These are phyloP conservation scores for Rhopalosiphum padi DNA, from an alignment of 1,140 invertebrate species.

Conservation along the genomic window DNA sequence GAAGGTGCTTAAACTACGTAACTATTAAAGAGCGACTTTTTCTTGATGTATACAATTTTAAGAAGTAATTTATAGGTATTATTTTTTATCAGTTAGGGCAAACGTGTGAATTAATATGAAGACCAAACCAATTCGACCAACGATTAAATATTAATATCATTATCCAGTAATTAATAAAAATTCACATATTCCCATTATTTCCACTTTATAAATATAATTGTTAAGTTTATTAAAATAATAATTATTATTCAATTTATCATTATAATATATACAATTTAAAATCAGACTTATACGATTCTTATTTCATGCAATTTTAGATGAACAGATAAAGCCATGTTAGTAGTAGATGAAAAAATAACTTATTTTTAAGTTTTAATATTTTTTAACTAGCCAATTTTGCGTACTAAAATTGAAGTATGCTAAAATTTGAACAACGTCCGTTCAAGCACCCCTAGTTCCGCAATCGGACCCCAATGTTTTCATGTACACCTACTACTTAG, in stretches of 20 bases:
- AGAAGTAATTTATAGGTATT: not conserved
- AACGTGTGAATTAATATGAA: not conserved
- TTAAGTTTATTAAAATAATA: too few relatives aligned
- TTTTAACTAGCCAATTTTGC: not conserved
- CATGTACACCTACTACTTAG: not conserved
- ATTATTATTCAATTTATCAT: too few relatives aligned
- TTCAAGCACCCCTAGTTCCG: not conserved
- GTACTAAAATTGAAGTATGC: not conserved
- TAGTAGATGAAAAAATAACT: too few relatives aligned
- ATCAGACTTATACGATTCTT: too few relatives aligned
- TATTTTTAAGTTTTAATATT: not conserved
- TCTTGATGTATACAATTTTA: not conserved
- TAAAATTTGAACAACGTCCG: not conserved
- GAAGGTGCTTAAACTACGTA: not conserved
- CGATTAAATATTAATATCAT: not conserved
- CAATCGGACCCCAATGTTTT: not conserved
- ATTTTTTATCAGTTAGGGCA: not conserved
- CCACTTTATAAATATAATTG: too few relatives aligned
- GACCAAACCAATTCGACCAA: not conserved
- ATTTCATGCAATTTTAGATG: too few relatives aligned
- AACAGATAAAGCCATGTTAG: too few relatives aligned
- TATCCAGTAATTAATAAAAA: too few relatives aligned
- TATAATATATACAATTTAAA: not conserved
- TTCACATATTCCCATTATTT: too few relatives aligned
- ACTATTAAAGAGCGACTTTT: not conserved